Conservation (phyloP, 2,888 invertebrate species). For the Archips xylosteana region DNA sequence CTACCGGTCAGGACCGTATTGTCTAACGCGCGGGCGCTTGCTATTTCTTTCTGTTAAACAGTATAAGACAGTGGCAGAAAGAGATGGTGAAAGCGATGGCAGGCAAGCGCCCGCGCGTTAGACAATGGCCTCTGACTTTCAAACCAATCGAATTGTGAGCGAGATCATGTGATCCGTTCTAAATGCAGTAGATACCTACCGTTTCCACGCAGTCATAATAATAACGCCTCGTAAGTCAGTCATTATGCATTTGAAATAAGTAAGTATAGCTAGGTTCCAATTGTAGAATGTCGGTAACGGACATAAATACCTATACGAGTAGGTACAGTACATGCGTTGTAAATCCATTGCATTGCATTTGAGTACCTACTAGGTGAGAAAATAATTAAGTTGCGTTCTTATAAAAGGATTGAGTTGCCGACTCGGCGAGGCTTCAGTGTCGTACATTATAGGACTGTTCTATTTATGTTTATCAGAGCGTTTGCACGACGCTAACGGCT, state of each 20-base stretch:
- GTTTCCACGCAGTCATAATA: conserved; percentile 3
- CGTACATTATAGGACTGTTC: conserved; percentile 42
- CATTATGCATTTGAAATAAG: conserved; percentile 10
- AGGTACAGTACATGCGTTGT: too few species aligned
- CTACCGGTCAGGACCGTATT: too few species aligned
- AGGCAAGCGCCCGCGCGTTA: too few species aligned
- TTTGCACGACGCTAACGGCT: conserved; percentile 34
- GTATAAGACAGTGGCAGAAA: too few species aligned
- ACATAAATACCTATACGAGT: too few species aligned
- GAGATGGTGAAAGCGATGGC: too few species aligned
- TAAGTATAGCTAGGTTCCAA: not conserved
- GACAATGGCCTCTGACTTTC: not conserved
- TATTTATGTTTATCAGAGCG: conserved; percentile 31
- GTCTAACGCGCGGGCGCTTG: too few species aligned
- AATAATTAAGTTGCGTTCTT: conserved; percentile 25
- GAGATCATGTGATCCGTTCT: conserved; percentile 12
- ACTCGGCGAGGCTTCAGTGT: conserved; percentile 61
- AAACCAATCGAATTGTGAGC: conserved; percentile 1
- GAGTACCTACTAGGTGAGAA: not conserved
- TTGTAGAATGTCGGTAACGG: not conserved
- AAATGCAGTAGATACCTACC: not conserved
- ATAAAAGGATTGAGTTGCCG: conserved; percentile 67
- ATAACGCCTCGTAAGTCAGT: not conserved
- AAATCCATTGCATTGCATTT: too few species aligned
- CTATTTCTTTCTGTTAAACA: too few species aligned